Evolutionary conservation across 2,888 invertebrate genomes (phyloP), one percentile per base, ranked within the genome.

Genomic region (Ectemnius continuus): DNA sequence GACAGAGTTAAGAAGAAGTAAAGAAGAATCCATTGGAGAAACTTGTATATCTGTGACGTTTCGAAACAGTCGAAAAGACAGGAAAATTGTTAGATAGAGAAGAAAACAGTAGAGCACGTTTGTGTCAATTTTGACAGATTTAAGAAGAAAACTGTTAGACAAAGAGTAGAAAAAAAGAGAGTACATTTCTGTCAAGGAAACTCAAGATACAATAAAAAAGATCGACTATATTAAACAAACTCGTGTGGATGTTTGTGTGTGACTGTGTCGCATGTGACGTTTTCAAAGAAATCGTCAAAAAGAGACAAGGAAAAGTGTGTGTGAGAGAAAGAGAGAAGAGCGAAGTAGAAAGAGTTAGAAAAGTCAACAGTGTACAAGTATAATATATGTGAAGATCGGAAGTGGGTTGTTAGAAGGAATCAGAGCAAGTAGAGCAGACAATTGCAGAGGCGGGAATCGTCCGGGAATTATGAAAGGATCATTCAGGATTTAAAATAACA

Each of bases 351-450:
- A 66, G 13, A 67, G 59, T 67, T 59, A 67, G 56, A 63, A 60
- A 48, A 70, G 58, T 52, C 5, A 52, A 52, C 52, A 14, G 5
- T 52, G 14, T 16, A 11, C n/a, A 16, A 65, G 11, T 63, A 16
- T 61, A 57, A 48, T 47, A 65, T 52, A 45, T 45, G n/a, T 26
- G 63, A n/a, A 61, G 36, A 28, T 16, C n/a, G 64, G 11, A 48
- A 11, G 36, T 52, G 26, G 47, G 59, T 16, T 11, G 45, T 18
- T 16, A 57, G 45, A 45, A 64, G 65, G 18, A 61, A 14, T 47
- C 36, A 61, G 47, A 68, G 62, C 59, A 28, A 67, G 56, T 66
- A 78, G 67, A 72, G 48, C 69, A 70, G 56, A 76, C 47, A 59
- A 23, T 66, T 67, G 65, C 68, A 63, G 45, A 57, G 59, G 46